These are phyloP conservation scores for Drepana falcataria DNA, from an alignment of 2,888 invertebrate species.

Conservation along the genomic window DNA sequence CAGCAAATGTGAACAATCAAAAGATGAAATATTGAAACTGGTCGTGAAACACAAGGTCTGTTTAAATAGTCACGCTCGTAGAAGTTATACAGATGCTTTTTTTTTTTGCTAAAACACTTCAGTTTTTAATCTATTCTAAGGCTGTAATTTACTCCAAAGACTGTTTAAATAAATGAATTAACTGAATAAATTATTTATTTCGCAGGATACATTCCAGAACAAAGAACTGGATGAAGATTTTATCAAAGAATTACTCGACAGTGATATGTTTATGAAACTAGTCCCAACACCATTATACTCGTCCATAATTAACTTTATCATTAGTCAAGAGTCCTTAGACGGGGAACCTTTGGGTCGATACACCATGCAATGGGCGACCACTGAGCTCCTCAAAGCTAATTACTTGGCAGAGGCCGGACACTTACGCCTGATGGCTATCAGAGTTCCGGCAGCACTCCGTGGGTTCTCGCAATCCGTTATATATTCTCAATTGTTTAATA, in stretches of 20 bases:
- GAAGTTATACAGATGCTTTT: no score
- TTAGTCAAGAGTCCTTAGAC: constrained; percentile 25
- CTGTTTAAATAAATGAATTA: not conserved
- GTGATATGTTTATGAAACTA: constrained; percentile 50
- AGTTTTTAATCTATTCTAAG: no score
- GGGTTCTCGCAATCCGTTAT: constrained; percentile 56
- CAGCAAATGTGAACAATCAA: constrained; percentile 38
- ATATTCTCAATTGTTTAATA: constrained; percentile 38
- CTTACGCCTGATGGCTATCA: constrained; percentile 41
- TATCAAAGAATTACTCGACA: constrained; percentile 55
- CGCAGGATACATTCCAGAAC: constrained; percentile 41
- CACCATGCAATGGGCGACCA: constrained; percentile 47
- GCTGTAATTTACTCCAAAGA: no score
- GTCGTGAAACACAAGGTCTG: constrained; percentile 46
- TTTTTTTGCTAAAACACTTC: no score
- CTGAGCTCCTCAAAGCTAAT: constrained; percentile 43
- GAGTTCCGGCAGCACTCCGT: constrained; percentile 50
- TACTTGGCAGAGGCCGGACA: constrained; percentile 63
- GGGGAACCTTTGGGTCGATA: constrained; percentile 29
- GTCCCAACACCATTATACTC: constrained; percentile 55
- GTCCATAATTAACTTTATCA: constrained; percentile 44
- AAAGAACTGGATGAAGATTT: constrained; percentile 54
- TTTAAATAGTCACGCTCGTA: no score
- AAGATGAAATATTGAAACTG: constrained; percentile 35
- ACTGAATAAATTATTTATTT: not conserved